Conservation (phyloP, 23 tunicate species). For the Ciona savignyi region DNA sequence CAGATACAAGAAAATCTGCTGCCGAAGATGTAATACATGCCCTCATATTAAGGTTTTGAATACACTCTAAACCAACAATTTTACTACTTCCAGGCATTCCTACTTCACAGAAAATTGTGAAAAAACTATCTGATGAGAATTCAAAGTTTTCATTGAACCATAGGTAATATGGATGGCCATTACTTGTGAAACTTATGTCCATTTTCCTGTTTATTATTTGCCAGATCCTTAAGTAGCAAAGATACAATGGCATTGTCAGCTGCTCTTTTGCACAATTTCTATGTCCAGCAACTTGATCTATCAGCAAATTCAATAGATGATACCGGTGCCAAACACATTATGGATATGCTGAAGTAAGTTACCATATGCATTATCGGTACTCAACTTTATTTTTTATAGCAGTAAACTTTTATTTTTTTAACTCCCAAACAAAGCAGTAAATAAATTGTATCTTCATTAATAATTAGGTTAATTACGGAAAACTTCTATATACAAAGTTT, state of each 20-base stretch:
- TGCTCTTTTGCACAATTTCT: constrained; percentile 36
- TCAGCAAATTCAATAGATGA: constrained; percentile 53
- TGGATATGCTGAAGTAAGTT: constrained; percentile 48
- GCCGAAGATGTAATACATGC: constrained; percentile 18
- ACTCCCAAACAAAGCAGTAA: too few species aligned
- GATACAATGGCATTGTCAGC: constrained; percentile 53
- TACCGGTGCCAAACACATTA: constrained; percentile 26
- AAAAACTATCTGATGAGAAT: constrained; percentile 28
- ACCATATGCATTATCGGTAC: not conserved
- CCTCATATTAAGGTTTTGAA: not conserved
- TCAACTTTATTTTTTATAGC: too few species aligned
- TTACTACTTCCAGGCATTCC: constrained; percentile 27
- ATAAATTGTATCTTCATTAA: too few species aligned
- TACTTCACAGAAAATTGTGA: constrained; percentile 31
- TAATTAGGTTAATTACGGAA: too few species aligned
- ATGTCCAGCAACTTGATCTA: constrained; percentile 36
- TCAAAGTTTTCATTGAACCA: constrained; percentile 29
- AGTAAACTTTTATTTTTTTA: too few species aligned
- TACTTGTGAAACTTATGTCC: not conserved
- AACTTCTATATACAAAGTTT: too few species aligned
- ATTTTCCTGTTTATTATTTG: constrained; percentile 5
- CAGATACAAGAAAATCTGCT: constrained; percentile 36
- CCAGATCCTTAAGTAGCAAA: constrained; percentile 40
- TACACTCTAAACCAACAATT: not conserved
- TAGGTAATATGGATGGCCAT: constrained; percentile 22